Conservation (phyloP, 2,113 vertebrate genomes). For the Arenaria interpres region DNA sequence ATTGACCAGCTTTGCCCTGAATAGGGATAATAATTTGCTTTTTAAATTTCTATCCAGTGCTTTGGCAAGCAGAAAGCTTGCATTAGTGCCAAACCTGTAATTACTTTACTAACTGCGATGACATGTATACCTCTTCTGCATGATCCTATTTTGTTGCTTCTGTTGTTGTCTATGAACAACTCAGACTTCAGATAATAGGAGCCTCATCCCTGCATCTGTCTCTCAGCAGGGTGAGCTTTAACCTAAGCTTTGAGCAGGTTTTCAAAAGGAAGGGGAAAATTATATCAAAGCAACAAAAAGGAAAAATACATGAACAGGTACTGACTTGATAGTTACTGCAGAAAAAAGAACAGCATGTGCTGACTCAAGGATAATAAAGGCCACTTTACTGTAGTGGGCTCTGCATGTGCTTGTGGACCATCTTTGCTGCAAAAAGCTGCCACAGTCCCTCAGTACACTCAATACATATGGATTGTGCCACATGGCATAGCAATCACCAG, state of each 20-base stretch:
- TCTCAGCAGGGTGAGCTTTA: slow-evolving; percentile 41
- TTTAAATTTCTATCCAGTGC: slow-evolving; percentile 46
- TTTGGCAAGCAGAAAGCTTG: slow-evolving; percentile 58
- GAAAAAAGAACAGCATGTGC: background rate
- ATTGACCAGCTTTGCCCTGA: slow-evolving; percentile 31
- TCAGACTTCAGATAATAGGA: slow-evolving; percentile 30
- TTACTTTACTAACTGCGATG: slow-evolving; percentile 59
- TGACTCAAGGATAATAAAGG: background rate
- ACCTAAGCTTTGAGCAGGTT: background rate
- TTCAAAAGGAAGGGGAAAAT: background rate
- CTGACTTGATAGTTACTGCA: background rate
- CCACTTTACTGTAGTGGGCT: background rate
- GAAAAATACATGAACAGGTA: background rate
- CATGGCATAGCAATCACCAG: background rate
- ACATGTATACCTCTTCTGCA: slow-evolving; percentile 40
- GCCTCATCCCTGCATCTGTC: slow-evolving; percentile 48
- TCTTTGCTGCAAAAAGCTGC: background rate
- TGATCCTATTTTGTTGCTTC: slow-evolving; percentile 39
- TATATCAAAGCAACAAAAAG: background rate
- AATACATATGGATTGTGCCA: background rate
- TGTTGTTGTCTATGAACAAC: slow-evolving; percentile 24
- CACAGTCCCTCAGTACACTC: background rate
- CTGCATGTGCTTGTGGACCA: background rate
- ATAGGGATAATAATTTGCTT: slow-evolving; percentile 56
- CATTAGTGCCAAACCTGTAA: slow-evolving; percentile 60